Evolutionary conservation across 2,888 invertebrate genomes (phyloP), one percentile per base, ranked within the genome.

Genomic region (Octodonta nipae): DNA sequence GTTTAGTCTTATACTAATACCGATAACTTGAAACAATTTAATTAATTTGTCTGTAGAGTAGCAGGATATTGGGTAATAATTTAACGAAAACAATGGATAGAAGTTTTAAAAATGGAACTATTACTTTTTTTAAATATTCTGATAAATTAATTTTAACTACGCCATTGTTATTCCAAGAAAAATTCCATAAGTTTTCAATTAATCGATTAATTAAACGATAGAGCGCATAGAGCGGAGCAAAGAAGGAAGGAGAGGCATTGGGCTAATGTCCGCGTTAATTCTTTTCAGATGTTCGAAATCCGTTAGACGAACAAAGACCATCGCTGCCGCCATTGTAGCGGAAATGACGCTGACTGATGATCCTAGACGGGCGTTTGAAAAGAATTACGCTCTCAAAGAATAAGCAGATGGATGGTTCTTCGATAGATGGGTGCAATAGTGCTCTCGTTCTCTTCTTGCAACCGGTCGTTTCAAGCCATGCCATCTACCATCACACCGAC

Each of bases 291-390:
- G 45, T 38, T 46, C 43, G 44, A 47, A 49, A 46, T 44, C 40
- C 47, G 45, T 45, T 34, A 43, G 47, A 22, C 51, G 55, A 52
- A 58, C 57, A 58, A 58, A 55, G 51, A 7, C 20, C 7, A 10
- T 4, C 22, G 22, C 22, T 22, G 46, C 50, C 54, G 52, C 52
- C 54, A 60, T 60, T 60, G 59, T 59, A 53, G 52, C 56, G 54
- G 58, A 58, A 58, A 55, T 60, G 61, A 61, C 61, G 60, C 54
- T 60, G 60, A 61, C 59, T 59, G 60, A 61, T 61, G 58, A 55
- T 58, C 52, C 51, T 47, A 38, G 49, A 47, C 50, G 42, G 51
- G 46, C 49, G 51, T 51, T 54, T 54, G 50, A 56, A 59, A 59
- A 58, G 56, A 58, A 56, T 54, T 53, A 54, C 52, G 49, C 47